Percentiles rank a stretch among this genome's conserved stretches.
Evolutionary conservation across 2,888 invertebrate species (phyloP).

Genomic region (Drosophila silvestris): DNA sequence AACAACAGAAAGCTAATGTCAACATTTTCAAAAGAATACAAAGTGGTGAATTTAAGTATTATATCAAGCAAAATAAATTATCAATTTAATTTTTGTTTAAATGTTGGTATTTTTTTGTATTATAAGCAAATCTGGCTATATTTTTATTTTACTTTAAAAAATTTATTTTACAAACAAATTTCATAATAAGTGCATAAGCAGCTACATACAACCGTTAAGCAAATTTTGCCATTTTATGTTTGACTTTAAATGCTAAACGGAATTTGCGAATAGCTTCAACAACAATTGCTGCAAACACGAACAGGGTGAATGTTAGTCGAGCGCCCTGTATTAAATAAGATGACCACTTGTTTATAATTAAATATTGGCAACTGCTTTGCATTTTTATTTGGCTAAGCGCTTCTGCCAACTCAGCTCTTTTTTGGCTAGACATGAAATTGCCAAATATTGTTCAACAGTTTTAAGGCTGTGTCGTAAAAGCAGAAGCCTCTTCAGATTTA

Average conservation of each 20-base stretch:
- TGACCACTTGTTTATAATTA: not conserved
- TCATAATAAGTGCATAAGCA: not conserved
- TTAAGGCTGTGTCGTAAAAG: constrained; percentile 7
- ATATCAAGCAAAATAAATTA: not conserved
- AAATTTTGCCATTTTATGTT: not conserved
- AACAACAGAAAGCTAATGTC: not conserved
- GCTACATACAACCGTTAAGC: not conserved
- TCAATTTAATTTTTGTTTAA: not conserved
- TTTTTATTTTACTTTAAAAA: not conserved
- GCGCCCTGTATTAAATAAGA: not conserved
- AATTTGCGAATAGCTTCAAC: not conserved
- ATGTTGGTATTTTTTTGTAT: not conserved
- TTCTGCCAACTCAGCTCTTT: constrained; percentile 4
- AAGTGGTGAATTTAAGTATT: not conserved
- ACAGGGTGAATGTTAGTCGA: not conserved
- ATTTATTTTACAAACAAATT: not conserved
- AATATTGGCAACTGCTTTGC: constrained; percentile 7
- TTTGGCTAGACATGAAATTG: constrained; percentile 6
- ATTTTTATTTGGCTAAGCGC: constrained; percentile 11
- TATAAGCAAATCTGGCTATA: not conserved
- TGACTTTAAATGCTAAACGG: not conserved
- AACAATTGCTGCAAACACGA: not conserved
- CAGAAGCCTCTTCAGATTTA: constrained; percentile 27
- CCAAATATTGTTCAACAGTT: constrained; percentile 3
- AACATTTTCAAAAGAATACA: not conserved